Evolutionary conservation across 92 coral and sea anemone genomes (phyloP).

Genomic region (Epizoanthus scotinus): DNA sequence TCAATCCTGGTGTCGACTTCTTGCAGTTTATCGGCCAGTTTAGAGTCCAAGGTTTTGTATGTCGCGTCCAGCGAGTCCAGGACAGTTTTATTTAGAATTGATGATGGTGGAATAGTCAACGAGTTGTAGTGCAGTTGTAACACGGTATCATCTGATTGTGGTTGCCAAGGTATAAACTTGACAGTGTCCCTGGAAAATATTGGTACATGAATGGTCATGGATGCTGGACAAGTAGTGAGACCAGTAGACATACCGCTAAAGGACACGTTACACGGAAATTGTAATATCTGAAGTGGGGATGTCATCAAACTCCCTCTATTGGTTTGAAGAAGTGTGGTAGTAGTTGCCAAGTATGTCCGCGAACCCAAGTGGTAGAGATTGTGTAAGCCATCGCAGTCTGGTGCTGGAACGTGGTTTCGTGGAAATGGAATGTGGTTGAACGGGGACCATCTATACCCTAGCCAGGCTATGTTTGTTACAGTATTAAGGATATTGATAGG

Average conservation of each 20-base stretch:
- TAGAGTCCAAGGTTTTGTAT: not conserved
- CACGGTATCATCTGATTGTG: not conserved
- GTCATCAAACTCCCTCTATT: conserved; percentile 28
- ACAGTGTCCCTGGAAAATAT: conserved; percentile 28
- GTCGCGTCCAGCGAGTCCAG: conserved; percentile 27
- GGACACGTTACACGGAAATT: conserved; percentile 53
- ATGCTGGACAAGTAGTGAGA: conserved; percentile 40
- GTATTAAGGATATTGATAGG: conserved; percentile 40
- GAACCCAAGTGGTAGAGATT: conserved; percentile 50
- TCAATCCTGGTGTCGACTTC: not conserved
- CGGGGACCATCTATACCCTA: conserved; percentile 49
- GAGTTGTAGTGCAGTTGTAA: too few species aligned
- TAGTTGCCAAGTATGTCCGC: conserved; percentile 43
- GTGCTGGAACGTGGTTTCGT: conserved; percentile 31
- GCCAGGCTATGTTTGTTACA: conserved; percentile 48
- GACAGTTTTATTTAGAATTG: conserved; percentile 5
- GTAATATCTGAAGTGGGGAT: conserved; percentile 44
- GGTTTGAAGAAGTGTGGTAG: conserved; percentile 24
- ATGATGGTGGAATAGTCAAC: not conserved
- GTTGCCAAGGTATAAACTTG: conserved; percentile 37
- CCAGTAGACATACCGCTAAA: conserved; percentile 37
- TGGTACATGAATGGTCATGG: conserved; percentile 38
- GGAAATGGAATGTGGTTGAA: conserved; percentile 31
- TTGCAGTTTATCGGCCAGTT: conserved; percentile 2
- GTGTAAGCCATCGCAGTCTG: conserved; percentile 40